Evolutionary conservation across 2,113 vertebrate species (phyloP).

Genomic region (Sapayoa aenigma): DNA sequence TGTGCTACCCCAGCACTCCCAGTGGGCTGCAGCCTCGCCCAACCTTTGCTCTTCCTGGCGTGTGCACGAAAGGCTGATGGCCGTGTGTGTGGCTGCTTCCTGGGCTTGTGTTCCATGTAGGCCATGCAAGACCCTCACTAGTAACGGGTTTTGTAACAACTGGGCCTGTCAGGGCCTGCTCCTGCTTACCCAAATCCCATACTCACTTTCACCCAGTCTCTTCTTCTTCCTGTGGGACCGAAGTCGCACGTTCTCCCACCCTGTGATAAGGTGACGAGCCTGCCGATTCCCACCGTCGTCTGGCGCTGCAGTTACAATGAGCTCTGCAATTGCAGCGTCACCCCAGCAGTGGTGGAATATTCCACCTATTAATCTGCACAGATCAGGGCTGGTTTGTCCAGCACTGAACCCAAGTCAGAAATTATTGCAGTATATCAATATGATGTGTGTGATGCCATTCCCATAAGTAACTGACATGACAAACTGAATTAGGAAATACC

Average conservation of each 20-base stretch:
- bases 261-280: not conserved
- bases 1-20: not conserved
- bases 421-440: rapidly evolving
- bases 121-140: not conserved
- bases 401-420: not conserved
- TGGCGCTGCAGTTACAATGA: not conserved
- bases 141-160: rapidly evolving
- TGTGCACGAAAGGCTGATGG: rapidly evolving
- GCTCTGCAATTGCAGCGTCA: not conserved
- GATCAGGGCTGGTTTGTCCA: not conserved
- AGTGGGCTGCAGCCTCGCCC: not conserved
- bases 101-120: not conserved
- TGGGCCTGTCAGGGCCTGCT: not conserved
- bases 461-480: not conserved
- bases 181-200: not conserved
- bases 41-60: too few relatives aligned
- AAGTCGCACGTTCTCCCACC: rapidly evolving
- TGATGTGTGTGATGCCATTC: not conserved
- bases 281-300: not conserved
- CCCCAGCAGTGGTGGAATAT: not conserved
- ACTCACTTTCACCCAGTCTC: not conserved
- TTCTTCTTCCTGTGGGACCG: not conserved
- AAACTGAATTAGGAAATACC: slow-evolving; percentile 48
- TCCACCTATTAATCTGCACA: not conserved
- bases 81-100: not conserved